phyloP scores from a whole-genome alignment of 2,888 invertebrate genomes.

The Allolobophora icterica region DNA sequence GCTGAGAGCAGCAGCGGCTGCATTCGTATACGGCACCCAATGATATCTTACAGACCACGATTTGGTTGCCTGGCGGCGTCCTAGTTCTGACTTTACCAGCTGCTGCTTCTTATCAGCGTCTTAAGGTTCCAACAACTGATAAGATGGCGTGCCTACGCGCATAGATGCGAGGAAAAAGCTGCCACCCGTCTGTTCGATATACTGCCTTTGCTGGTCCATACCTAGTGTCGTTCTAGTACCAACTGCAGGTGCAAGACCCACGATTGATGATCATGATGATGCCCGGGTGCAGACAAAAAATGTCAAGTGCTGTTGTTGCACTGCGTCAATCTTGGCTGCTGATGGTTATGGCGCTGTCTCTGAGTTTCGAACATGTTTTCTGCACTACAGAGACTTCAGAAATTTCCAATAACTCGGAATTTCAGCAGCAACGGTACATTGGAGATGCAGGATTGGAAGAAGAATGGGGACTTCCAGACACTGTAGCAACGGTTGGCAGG shows the following conservation, averaged over 20 bases:
- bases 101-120: neutral
- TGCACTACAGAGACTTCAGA: neutral
- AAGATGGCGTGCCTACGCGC: neutral
- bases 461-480: slow-evolving; percentile 36
- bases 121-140: slow-evolving; percentile 7
- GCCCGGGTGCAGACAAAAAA: neutral
- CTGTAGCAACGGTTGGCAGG: slow-evolving; percentile 74
- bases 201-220: neutral
- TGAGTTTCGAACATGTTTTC: neutral
- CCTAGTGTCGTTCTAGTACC: neutral
- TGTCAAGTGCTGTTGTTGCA: neutral
- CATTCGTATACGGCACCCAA: neutral
- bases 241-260: neutral
- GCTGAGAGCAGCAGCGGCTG: neutral
- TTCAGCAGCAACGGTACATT: neutral
- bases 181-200: neutral
- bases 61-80: slow-evolving; percentile 7
- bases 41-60: neutral
- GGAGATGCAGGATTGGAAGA: neutral
- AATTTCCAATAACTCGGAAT: neutral
- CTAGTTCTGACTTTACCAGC: neutral
- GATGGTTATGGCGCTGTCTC: neutral
- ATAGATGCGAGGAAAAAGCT: neutral
- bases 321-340: neutral
- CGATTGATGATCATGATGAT: slow-evolving; percentile 39